phyloP scores from a whole-genome alignment of 2,797 vertebrate species.

The Sphaeramia orbicularis region DNA sequence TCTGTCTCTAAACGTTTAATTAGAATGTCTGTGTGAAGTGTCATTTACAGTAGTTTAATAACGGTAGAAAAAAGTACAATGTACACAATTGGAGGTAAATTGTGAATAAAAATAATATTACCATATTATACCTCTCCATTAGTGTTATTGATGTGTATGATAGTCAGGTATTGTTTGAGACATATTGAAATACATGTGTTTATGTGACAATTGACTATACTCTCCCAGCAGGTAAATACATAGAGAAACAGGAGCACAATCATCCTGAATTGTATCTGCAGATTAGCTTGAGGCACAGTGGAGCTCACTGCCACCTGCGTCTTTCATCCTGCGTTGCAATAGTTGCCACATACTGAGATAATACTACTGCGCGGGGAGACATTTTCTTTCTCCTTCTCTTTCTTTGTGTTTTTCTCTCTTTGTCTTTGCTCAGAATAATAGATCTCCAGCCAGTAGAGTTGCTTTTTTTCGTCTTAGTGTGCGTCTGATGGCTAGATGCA shows the following conservation, averaged over 20 bases:
- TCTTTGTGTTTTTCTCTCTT: slow-evolving; percentile 51
- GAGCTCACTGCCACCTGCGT: slow-evolving; percentile 62
- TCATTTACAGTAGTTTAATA: not conserved
- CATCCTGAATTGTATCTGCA: slow-evolving; percentile 46
- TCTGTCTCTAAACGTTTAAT: not conserved
- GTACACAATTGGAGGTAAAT: not conserved
- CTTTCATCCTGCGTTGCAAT: slow-evolving; percentile 69
- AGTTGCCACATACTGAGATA: slow-evolving; percentile 71
- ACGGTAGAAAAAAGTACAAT: not conserved
- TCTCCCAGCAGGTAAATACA: slow-evolving; percentile 29
- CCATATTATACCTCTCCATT: no score
- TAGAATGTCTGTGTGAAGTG: not conserved
- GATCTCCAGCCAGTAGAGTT: slow-evolving; percentile 81
- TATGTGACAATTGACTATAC: slow-evolving; percentile 19
- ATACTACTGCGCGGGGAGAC: slow-evolving; percentile 53
- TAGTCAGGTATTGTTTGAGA: not conserved
- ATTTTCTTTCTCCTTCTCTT: slow-evolving; percentile 46
- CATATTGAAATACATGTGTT: slow-evolving; percentile 7
- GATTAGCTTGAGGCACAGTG: slow-evolving; percentile 62
- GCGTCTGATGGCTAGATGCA: slow-evolving; percentile 90
- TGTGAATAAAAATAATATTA: not conserved
- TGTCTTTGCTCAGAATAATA: slow-evolving; percentile 71
- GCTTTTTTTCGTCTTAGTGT: slow-evolving; percentile 85
- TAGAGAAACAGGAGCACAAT: slow-evolving; percentile 37
- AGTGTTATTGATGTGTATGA: no score